phyloP scores from a whole-genome alignment of 1,140 invertebrate species.

The Papilio machaon region DNA sequence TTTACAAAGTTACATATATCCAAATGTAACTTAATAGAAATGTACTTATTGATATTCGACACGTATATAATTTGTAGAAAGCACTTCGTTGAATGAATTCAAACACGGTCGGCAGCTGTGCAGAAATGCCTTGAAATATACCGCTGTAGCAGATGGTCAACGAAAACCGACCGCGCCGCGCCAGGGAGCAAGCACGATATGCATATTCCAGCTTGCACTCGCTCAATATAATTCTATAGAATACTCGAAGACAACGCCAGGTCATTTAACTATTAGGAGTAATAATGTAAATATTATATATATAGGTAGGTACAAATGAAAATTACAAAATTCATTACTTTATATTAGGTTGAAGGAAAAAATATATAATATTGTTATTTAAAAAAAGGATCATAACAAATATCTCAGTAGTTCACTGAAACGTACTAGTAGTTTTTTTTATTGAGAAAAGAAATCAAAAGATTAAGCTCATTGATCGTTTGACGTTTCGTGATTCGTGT shows the following conservation, averaged over 20 bases:
- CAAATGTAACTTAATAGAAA: background rate
- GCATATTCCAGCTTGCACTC: conserved; percentile 31
- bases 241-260: background rate
- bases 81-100: conserved; percentile 24
- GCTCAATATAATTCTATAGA: conserved; percentile 29
- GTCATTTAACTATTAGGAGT: background rate
- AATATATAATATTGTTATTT: no score
- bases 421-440: no score
- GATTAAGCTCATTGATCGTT: no score
- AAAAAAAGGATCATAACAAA: no score
- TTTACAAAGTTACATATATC: no score
- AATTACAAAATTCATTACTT: background rate
- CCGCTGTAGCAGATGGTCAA: conserved; percentile 25
- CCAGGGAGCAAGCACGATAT: conserved; percentile 9
- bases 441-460: no score
- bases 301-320: no score
- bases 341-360: no score
- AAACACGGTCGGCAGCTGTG: conserved; percentile 14
- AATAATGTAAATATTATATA: background rate
- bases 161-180: conserved; percentile 23
- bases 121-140: conserved; percentile 36
- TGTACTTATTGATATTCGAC: conserved; percentile 9
- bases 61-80: conserved; percentile 19
- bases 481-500: no score
- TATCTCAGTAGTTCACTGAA: no score